Percentiles rank a stretch among this genome's conserved stretches.
These are phyloP conservation scores for Macrotis lagotis DNA, from an alignment of 2,113 vertebrate species.

Conservation along the genomic window DNA sequence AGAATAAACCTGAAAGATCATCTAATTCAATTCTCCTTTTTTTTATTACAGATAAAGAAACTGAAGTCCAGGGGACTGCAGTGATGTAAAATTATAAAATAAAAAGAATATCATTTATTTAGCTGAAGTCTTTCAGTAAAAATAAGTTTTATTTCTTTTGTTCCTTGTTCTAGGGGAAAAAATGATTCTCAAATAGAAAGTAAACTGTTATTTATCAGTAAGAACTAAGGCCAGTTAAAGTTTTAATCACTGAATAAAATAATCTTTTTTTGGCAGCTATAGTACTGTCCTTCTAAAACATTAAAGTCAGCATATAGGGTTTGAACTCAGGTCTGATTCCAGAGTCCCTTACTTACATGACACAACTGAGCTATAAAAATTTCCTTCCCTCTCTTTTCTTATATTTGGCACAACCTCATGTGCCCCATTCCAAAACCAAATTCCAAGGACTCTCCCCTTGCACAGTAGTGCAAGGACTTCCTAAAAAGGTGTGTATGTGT, in stretches of 20 bases:
- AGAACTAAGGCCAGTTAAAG: not conserved
- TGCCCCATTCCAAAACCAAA: not conserved
- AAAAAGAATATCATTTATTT: no score
- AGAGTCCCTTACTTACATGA: not conserved
- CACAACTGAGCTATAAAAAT: not conserved
- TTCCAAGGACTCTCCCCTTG: not conserved
- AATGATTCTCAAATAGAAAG: not conserved
- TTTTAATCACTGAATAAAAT: not conserved
- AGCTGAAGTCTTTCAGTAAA: no score
- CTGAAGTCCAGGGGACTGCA: no score
- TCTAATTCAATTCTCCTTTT: no score
- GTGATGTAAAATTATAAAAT: no score
- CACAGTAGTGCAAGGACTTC: not conserved
- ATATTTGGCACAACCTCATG: not conserved
- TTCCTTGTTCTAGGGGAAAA: not conserved
- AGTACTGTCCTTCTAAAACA: not conserved
- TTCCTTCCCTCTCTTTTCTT: not conserved
- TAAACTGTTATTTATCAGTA: not conserved
- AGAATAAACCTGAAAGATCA: no score
- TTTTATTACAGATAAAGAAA: no score
- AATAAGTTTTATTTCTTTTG: not conserved
- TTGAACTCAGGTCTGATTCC: not conserved
- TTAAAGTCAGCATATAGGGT: not conserved
- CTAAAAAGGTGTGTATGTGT: not conserved
- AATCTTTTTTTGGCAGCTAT: not conserved